Evolutionary conservation across 2,797 vertebrate genomes (phyloP).

Genomic region (Sibirionetta formosa): DNA sequence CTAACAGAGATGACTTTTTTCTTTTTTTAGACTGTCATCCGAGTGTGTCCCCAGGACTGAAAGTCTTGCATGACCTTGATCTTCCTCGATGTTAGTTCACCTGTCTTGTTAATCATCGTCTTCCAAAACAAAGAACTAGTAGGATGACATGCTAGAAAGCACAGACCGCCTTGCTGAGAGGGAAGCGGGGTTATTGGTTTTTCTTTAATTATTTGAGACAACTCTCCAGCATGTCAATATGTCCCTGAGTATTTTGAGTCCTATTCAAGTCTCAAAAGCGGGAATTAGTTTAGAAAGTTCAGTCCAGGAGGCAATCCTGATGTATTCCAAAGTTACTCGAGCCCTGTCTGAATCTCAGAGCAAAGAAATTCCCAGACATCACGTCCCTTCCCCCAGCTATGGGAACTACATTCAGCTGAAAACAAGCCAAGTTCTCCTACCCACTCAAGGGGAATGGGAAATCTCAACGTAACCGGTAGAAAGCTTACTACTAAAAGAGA

Average conservation of each 20-base stretch:
- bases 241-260: not conserved
- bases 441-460: conserved; percentile 47
- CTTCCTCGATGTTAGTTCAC: not conserved
- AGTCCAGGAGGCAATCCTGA: not conserved
- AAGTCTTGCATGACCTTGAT: conserved; percentile 7
- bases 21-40: not conserved
- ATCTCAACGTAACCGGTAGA: not conserved
- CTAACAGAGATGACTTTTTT: not conserved
- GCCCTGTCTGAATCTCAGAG: not conserved
- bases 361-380: conserved; percentile 50
- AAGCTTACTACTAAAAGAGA: conserved; percentile 11
- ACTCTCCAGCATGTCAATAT: not conserved
- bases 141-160: not conserved
- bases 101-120: not conserved
- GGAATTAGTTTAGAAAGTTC: not conserved
- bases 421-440: conserved; percentile 60
- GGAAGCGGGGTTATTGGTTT: not conserved
- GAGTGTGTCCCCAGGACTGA: not conserved
- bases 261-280: not conserved
- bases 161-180: not conserved
- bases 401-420: conserved; percentile 41
- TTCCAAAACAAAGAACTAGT: not conserved
- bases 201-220: not conserved
- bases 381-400: not conserved
- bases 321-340: not conserved